These are phyloP conservation scores for Azemiops feae DNA, from an alignment of 2,113 vertebrate species.

Conservation along the genomic window DNA sequence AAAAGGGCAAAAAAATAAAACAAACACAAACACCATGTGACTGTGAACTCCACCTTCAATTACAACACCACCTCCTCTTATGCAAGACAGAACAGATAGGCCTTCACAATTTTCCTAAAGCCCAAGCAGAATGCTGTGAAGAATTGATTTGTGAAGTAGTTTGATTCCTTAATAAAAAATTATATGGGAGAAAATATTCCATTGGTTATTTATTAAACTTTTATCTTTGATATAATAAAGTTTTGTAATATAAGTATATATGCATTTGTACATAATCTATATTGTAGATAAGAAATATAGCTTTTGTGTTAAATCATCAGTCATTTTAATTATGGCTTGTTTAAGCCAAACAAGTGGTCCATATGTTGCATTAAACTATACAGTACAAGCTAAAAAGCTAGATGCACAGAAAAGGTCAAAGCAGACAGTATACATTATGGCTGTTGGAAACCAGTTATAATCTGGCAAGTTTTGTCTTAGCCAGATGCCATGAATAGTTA, in stretches of 20 bases:
- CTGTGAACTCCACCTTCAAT: neutral
- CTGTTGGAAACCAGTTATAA: neutral
- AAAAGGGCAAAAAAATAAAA: neutral
- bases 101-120: neutral
- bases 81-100: neutral
- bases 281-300: neutral
- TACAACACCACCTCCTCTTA: neutral
- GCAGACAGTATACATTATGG: neutral
- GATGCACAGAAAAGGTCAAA: neutral
- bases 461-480: neutral
- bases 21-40: neutral
- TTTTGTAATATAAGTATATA: neutral
- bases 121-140: conserved; percentile 36
- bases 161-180: conserved; percentile 44
- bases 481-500: neutral
- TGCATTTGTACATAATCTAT: neutral
- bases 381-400: neutral
- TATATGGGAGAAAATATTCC: conserved; percentile 50
- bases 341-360: neutral
- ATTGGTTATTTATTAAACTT: neutral
- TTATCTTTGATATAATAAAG: neutral
- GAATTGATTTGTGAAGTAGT: conserved; percentile 59
- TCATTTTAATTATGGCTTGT: neutral
- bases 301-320: neutral
- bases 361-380: neutral